Evolutionary conservation across 2,113 vertebrate species (phyloP).

Genomic region (Dipodomys merriami): DNA sequence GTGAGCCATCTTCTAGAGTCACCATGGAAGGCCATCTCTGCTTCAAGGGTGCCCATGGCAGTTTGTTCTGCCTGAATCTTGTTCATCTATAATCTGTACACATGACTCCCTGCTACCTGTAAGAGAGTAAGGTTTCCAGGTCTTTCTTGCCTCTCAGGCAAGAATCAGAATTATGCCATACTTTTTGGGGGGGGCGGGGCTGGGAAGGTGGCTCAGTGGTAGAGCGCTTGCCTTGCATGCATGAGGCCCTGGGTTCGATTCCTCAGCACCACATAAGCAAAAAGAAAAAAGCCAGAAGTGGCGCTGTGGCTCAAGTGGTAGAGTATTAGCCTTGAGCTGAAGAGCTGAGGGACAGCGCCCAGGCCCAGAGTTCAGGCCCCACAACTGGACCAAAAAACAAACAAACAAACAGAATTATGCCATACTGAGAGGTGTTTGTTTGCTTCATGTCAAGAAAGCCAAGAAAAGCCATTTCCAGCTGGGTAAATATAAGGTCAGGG

Average conservation of each 20-base stretch:
- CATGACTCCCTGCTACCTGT: neutral
- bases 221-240: too few species aligned
- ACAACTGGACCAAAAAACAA: too few species aligned
- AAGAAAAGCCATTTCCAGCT: neutral
- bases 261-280: too few species aligned
- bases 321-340: too few species aligned
- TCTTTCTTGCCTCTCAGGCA: neutral
- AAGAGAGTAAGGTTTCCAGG: neutral
- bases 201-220: too few species aligned
- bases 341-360: too few species aligned
- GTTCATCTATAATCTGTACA: neutral
- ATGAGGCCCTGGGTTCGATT: too few species aligned
- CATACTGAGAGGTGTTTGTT: neutral
- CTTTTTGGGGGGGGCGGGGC: too few species aligned
- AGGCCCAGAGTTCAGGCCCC: too few species aligned
- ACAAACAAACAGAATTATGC: too few species aligned
- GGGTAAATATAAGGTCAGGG: neutral
- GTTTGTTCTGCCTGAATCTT: neutral
- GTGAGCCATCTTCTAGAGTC: neutral
- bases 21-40: neutral
- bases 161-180: neutral
- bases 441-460: neutral
- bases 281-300: too few species aligned
- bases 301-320: too few species aligned
- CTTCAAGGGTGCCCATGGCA: neutral